Percentiles rank a stretch among this genome's conserved stretches.
Evolutionary conservation across 2,797 vertebrate genomes (phyloP).

Genomic region (Aldrovandia affinis): DNA sequence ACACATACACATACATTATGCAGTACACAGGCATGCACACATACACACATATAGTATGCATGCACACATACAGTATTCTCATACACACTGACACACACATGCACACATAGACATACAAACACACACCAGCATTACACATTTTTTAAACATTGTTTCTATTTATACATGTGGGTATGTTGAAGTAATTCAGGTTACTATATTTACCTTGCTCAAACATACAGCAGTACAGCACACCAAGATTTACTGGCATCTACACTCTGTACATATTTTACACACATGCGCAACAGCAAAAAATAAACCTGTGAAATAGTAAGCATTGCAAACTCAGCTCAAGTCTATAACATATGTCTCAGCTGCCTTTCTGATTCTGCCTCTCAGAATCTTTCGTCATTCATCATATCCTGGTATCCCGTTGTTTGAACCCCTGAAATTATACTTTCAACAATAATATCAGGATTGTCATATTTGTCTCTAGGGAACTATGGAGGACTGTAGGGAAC

Average conservation of each 20-base stretch:
- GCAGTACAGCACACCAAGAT: too few species aligned
- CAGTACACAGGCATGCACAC: not conserved
- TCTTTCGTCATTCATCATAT: not conserved
- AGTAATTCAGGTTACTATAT: too few species aligned
- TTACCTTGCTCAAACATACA: too few species aligned
- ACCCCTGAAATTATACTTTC: not conserved
- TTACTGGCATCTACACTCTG: too few species aligned
- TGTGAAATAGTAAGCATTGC: too few species aligned
- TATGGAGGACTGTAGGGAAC: not conserved
- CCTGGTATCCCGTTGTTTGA: not conserved
- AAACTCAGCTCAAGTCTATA: too few species aligned
- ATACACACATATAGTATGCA: not conserved
- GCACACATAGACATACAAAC: not conserved
- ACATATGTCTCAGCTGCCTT: not conserved
- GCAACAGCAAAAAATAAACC: not conserved
- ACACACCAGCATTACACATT: not conserved
- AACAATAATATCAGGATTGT: conserved; percentile 15
- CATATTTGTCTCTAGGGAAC: not conserved
- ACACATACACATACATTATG: not conserved
- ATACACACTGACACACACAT: not conserved
- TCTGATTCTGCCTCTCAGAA: not conserved
- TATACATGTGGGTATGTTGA: too few species aligned
- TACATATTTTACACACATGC: not conserved
- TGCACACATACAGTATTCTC: not conserved
- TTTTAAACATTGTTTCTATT: too few species aligned